phyloP scores from a whole-genome alignment of 2,797 vertebrate species.

The Pseudochromis fuscus region DNA sequence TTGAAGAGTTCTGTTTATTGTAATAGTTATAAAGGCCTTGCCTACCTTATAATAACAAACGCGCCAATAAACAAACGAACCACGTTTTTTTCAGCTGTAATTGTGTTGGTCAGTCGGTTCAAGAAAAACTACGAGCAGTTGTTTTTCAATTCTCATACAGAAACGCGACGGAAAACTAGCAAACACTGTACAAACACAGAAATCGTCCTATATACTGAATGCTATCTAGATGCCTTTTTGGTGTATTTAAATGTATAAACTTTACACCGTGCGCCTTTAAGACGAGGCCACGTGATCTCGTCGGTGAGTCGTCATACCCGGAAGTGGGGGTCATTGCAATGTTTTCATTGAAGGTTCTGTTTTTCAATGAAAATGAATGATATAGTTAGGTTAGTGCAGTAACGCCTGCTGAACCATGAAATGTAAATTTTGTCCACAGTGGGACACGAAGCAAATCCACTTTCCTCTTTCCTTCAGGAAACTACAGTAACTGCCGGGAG shows the following conservation, averaged over 20 bases:
- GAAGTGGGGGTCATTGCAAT: slow-evolving; percentile 27
- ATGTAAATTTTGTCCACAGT: background rate
- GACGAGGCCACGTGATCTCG: slow-evolving; percentile 41
- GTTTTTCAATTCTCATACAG: background rate
- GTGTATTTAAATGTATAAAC: background rate
- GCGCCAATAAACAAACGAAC: background rate
- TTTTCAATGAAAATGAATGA: background rate
- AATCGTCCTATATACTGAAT: background rate
- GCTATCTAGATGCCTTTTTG: background rate
- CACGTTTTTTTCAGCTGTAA: no score
- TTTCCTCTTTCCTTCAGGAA: background rate
- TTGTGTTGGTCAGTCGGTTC: no score
- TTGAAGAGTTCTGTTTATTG: background rate
- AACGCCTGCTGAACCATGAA: background rate
- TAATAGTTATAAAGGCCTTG: background rate
- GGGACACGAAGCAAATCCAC: background rate
- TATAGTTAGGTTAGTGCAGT: background rate
- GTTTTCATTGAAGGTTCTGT: slow-evolving; percentile 13
- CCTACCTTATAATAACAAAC: background rate
- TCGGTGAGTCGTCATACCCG: slow-evolving; percentile 27
- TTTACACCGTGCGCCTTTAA: slow-evolving; percentile 41
- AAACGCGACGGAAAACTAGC: background rate
- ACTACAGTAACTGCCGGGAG: no score
- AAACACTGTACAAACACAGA: fast-evolving
- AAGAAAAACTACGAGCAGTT: no score